These are phyloP conservation scores for Plebejus melissa DNA, from an alignment of 2,888 invertebrate genomes.

Conservation along the genomic window DNA sequence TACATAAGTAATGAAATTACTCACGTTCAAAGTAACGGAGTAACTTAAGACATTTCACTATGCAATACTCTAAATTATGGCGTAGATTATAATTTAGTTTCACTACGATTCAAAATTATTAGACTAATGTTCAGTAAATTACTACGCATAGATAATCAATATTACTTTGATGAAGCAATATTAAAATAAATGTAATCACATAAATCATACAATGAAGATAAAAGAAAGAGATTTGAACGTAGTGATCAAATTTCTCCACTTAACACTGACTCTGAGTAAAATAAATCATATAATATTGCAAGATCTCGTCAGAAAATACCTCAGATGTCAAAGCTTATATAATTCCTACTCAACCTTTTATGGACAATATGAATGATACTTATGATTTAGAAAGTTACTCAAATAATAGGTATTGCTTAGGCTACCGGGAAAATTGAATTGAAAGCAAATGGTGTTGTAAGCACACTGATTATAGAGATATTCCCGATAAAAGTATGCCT, in stretches of 20 bases:
- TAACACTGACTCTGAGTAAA: background rate
- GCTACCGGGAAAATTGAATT: conserved; percentile 27
- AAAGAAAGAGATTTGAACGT: background rate
- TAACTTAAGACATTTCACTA: conserved; percentile 15
- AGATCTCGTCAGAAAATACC: conserved; percentile 29
- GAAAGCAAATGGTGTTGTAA: conserved; percentile 26
- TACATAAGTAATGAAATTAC: conserved; percentile 20
- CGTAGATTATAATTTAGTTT: conserved; percentile 26
- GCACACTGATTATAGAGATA: conserved; percentile 15
- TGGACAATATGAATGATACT: conserved; percentile 35
- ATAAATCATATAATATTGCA: conserved; percentile 23
- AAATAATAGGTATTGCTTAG: conserved; percentile 25
- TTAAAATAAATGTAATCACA: background rate
- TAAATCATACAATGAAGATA: background rate
- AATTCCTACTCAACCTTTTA: conserved; percentile 41
- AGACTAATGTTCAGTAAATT: conserved; percentile 17
- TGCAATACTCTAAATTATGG: conserved; percentile 25
- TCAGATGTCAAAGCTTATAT: conserved; percentile 44
- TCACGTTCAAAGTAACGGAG: background rate
- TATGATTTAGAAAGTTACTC: conserved; percentile 44
- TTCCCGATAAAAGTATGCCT: conserved; percentile 10
- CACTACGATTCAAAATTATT: conserved; percentile 17
- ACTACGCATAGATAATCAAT: conserved; percentile 5
- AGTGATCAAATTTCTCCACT: background rate
- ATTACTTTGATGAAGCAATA: background rate